A percentile compares a stretch with the other conserved stretches of the same genome.
Evolutionary conservation across 2,113 vertebrate genomes (phyloP).

Genomic region (Varanus komodoensis): DNA sequence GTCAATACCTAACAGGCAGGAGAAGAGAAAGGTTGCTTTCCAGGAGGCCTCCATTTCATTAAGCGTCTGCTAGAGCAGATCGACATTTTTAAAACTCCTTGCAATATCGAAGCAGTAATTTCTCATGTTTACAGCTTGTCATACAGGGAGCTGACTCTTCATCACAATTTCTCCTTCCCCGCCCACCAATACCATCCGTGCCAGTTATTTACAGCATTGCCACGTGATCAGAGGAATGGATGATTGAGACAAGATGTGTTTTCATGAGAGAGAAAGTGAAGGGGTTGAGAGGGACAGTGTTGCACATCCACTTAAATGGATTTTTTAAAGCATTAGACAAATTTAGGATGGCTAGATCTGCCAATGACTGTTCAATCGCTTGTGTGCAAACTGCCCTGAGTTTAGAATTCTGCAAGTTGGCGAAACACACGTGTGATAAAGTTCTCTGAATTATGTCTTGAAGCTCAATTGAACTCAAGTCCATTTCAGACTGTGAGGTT

Average conservation of each 20-base stretch:
- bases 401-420: background rate
- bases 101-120: constrained; percentile 55
- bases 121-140: constrained; percentile 51
- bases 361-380: too few species aligned
- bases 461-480: too few species aligned
- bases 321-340: background rate
- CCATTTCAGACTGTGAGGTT: too few species aligned
- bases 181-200: constrained; percentile 41
- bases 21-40: constrained; percentile 17
- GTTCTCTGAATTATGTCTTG: too few species aligned
- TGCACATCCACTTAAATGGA: background rate
- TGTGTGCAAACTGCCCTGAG: background rate
- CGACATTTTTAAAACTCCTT: constrained; percentile 34
- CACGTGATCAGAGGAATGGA: constrained; percentile 44
- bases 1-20: constrained; percentile 5
- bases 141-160: constrained; percentile 51
- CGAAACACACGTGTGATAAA: too few species aligned
- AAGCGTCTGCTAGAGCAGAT: constrained; percentile 28
- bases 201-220: constrained; percentile 45
- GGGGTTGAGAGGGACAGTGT: constrained; percentile 3
- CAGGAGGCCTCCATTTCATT: constrained; percentile 46
- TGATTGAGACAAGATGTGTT: constrained; percentile 25
- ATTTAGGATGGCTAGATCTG: too few species aligned
- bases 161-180: background rate
- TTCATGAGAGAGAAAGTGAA: constrained; percentile 20